Evolutionary conservation across 2,888 invertebrate genomes (phyloP), one percentile per base, ranked within the genome.

Genomic region (Coleophora flavipennella): DNA sequence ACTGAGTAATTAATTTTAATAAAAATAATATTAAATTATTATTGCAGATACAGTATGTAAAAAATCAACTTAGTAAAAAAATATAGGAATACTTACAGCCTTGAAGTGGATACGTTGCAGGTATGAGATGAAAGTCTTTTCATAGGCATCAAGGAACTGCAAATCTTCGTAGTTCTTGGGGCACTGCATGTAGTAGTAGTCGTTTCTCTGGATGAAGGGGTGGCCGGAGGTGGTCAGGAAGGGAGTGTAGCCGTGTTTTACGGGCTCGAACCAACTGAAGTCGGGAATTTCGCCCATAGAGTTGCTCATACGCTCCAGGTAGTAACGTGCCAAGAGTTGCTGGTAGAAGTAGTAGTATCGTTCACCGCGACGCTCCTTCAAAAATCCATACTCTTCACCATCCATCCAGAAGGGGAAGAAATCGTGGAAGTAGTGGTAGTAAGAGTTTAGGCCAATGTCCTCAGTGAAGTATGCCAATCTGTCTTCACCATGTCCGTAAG

Each of bases 401-500:
- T 83, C 77, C 63, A 90, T 72, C 88, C 89, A 90, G 85, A 88
- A 89, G 31, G 91, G 89, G 57, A 85, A 85, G 42, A 87, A 84
- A 44, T 84, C 61, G 57, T 90, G 87, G 76, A 88, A 86, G 67
- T 86, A 89, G 68, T 86, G 88, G 76, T 91, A 91, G 71, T 85
- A 90, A 0, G 86, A 60, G 67, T 90, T 91, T 55, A 89, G 72
- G 43, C 89, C 91, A 50, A 91, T 78, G 57, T 92, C 92, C 59
- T 92, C 91, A 27, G 88, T 89, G 70, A 91, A 90, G 71, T 92
- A 92, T 29, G 88, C 79, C 40, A 92, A 51, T 43, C 81, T 86
- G 55, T 86, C 83, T 53, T 91, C 90, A 1, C 79, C 59, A 50
- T 88, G 86, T 49, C 77, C 81, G 55, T 85, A 86, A 50, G 77